Base-by-base conservation (phyloP, 1,140 invertebrate species). In the Papilio aristodemus region DNA sequence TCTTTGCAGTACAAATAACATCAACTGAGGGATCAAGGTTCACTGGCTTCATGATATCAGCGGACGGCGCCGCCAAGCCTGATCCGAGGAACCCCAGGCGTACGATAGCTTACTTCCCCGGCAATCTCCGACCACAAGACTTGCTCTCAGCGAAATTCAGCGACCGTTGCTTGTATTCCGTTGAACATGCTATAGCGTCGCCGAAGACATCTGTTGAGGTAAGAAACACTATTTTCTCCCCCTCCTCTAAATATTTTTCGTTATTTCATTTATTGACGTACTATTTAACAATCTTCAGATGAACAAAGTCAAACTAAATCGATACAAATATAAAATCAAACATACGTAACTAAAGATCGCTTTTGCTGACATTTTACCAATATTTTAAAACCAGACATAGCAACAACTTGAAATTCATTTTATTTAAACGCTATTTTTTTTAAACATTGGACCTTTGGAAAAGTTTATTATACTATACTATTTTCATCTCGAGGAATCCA, bases 41-140 rank as follows among this genome's bases (percentile, higher is more conserved):
- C 54, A 86, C 78, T 13, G 75, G 70, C 1, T 91, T 89, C 66
- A 85, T 89, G 78, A 85, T 91, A 81, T 89, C 86, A 22, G 86
- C 83, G 10, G 89, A 91, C 63, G 89, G 87, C 1, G 87, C 88
- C 17, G 66, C 78, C 3, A 84, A 79, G 41, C 72, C 71, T 10
- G 89, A 91, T 70, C 85, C 86, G 0, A 74, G 74, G 8, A 89
- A 89, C 57, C 84, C 89, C 0, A 75, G 89, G 38, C 72, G 83
- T 14, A 58, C 72, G 17, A 69, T 87, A 4, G 10, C 78, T 0
- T 68, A 84, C 13, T 82, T 76, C 25, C 84, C 89, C 4, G 89
- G 89, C 25, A 77, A 85, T 5, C 27, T 91, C 5, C 75, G 83
- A 17, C 86, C 87, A 6, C 73, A 76, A 50, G 75, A 72, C 27